Evolutionary conservation across 2,888 invertebrate species (phyloP).

Genomic region (Caenorhabditis zanzibari): DNA sequence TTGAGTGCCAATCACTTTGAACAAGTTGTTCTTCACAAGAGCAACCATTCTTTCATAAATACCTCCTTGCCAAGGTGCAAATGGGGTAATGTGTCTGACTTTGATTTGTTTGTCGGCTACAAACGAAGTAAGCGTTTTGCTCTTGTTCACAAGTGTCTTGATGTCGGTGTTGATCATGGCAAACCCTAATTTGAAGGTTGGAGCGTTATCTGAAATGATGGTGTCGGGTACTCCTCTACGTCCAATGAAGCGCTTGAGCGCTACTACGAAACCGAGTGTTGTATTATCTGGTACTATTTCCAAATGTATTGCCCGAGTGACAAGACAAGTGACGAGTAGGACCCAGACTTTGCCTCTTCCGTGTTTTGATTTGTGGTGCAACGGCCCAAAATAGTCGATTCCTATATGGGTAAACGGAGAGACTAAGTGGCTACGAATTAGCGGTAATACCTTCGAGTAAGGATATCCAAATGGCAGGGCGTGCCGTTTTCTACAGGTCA

Average conservation of each 20-base stretch:
- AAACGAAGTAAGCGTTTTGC: background rate
- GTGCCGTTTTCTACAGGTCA: background rate
- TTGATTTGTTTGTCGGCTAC: slow-evolving; percentile 11
- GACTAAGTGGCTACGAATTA: slow-evolving; percentile 64
- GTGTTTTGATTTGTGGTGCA: background rate
- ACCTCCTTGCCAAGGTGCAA: slow-evolving; percentile 22
- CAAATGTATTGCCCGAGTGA: slow-evolving; percentile 20
- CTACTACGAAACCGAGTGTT: background rate
- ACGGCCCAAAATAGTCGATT: slow-evolving; percentile 35
- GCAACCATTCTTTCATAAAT: slow-evolving; percentile 4
- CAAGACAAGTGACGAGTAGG: slow-evolving; percentile 19
- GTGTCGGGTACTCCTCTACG: too few species aligned
- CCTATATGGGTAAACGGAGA: slow-evolving; percentile 16
- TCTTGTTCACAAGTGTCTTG: background rate
- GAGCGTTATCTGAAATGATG: too few species aligned
- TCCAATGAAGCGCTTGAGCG: too few species aligned
- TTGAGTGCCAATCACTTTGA: background rate
- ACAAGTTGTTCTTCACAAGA: background rate
- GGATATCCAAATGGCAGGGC: slow-evolving; percentile 15
- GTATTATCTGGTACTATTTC: slow-evolving; percentile 19
- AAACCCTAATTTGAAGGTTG: too few species aligned
- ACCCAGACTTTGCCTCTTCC: slow-evolving; percentile 30
- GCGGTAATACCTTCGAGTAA: slow-evolving; percentile 76
- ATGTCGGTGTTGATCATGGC: too few species aligned
- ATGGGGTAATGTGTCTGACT: background rate